phyloP scores from a whole-genome alignment of 2,797 vertebrate species.

The Acanthiza pusilla region DNA sequence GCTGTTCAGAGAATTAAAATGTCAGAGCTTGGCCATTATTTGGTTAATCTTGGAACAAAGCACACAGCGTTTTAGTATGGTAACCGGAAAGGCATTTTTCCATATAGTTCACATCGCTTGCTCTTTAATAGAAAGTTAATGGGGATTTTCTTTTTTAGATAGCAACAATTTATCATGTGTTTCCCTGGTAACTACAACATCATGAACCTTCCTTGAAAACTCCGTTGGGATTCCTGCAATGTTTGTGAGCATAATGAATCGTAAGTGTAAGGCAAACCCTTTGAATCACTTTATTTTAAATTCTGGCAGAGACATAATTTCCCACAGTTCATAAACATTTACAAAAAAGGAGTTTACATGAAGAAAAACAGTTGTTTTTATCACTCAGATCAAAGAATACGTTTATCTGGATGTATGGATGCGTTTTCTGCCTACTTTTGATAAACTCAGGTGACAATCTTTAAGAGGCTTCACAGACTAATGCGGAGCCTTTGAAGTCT shows the following conservation, averaged over 20 bases:
- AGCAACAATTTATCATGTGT: constrained; percentile 43
- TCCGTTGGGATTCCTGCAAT: constrained; percentile 22
- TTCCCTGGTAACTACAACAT: constrained; percentile 52
- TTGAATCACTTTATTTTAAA: constrained; percentile 49
- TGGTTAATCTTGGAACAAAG: constrained; percentile 31
- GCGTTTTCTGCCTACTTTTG: neutral
- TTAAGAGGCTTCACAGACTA: constrained; percentile 29
- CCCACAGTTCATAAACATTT: constrained; percentile 64
- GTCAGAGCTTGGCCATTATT: neutral
- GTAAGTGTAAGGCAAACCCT: constrained; percentile 45
- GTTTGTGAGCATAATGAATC: constrained; percentile 38
- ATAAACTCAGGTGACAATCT: constrained; percentile 46
- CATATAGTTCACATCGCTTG: neutral
- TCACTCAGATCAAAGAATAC: constrained; percentile 44
- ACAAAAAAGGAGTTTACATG: constrained; percentile 45
- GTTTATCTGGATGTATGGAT: constrained; percentile 26
- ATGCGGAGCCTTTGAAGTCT: constrained; percentile 30
- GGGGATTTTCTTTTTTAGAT: constrained; percentile 50
- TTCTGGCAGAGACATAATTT: constrained; percentile 59
- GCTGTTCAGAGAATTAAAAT: neutral
- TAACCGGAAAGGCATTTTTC: neutral
- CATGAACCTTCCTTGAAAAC: constrained; percentile 19
- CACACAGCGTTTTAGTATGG: neutral
- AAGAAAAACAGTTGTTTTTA: constrained; percentile 52
- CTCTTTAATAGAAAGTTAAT: constrained; percentile 52